Conservation (phyloP, 2,888 invertebrate species). For the Eupsilia transversa region DNA sequence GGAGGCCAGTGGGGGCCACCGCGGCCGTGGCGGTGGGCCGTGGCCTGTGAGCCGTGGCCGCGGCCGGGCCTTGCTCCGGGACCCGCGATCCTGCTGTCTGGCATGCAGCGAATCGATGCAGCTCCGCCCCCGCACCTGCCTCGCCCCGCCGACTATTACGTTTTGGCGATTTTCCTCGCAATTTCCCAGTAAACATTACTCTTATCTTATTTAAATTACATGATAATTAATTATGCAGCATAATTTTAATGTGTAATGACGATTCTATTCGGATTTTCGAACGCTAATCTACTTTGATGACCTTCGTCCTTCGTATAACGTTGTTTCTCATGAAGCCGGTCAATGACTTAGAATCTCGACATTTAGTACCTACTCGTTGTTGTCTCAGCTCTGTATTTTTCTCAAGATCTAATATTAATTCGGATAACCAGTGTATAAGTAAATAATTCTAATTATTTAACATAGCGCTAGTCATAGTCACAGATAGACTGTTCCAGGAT, state of each 20-base stretch:
- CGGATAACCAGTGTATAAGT: neutral
- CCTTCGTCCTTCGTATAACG: conserved; percentile 23
- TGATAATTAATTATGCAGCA: conserved; percentile 7
- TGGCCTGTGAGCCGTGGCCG: conserved; percentile 61
- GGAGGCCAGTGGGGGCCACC: conserved; percentile 66
- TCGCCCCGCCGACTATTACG: conserved; percentile 68
- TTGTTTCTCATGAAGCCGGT: conserved; percentile 35
- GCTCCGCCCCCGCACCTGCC: conserved; percentile 77
- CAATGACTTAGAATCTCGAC: conserved; percentile 52
- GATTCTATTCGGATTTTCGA: conserved; percentile 12
- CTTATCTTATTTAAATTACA: conserved; percentile 26
- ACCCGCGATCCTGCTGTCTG: conserved; percentile 71
- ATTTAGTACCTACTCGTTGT: conserved; percentile 28
- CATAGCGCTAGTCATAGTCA: neutral
- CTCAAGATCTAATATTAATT: neutral
- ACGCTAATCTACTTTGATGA: conserved; percentile 18
- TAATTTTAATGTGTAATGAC: conserved; percentile 1
- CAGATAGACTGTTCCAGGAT: neutral
- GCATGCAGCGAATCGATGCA: conserved; percentile 85
- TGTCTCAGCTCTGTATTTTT: conserved; percentile 41
- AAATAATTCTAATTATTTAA: neutral
- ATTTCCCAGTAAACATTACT: conserved; percentile 50
- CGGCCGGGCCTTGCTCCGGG: conserved; percentile 59
- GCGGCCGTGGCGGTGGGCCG: conserved; percentile 57
- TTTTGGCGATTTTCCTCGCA: conserved; percentile 69